These are phyloP conservation scores for Telmatochromis sp. DNA, from an alignment of 2,113 vertebrate species.

Conservation along the genomic window DNA sequence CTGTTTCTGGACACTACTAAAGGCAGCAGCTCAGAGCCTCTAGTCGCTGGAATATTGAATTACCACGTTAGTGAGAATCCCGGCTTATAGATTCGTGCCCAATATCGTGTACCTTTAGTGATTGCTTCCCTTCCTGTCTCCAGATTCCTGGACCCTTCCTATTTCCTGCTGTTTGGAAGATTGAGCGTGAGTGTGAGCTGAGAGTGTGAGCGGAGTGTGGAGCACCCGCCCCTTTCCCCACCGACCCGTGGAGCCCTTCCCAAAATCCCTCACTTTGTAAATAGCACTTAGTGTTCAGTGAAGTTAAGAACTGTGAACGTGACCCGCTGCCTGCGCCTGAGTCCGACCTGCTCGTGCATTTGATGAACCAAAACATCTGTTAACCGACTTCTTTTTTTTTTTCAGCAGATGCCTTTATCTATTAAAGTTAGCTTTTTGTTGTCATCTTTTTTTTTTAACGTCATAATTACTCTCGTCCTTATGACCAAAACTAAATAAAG, in stretches of 20 bases:
- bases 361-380: background rate
- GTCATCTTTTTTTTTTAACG: fast-evolving
- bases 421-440: background rate
- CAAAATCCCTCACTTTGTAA: background rate
- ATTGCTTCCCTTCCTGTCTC: fast-evolving
- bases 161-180: fast-evolving
- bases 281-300: background rate
- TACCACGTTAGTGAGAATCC: background rate
- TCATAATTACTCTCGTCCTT: fast-evolving
- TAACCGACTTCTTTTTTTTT: background rate
- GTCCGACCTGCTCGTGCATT: background rate
- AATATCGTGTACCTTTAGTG: background rate
- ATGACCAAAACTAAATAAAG: background rate
- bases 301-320: background rate
- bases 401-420: background rate
- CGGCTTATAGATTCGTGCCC: fast-evolving
- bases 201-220: background rate
- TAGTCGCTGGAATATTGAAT: background rate
- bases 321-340: background rate
- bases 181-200: background rate
- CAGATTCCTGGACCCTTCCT: background rate
- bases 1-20: background rate
- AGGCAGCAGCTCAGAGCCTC: background rate
- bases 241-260: background rate
- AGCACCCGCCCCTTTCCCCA: background rate